Evolutionary conservation across 2,113 vertebrate species (phyloP), one percentile per base, ranked within the genome.

Genomic region (Cyprinodon tularosa): DNA sequence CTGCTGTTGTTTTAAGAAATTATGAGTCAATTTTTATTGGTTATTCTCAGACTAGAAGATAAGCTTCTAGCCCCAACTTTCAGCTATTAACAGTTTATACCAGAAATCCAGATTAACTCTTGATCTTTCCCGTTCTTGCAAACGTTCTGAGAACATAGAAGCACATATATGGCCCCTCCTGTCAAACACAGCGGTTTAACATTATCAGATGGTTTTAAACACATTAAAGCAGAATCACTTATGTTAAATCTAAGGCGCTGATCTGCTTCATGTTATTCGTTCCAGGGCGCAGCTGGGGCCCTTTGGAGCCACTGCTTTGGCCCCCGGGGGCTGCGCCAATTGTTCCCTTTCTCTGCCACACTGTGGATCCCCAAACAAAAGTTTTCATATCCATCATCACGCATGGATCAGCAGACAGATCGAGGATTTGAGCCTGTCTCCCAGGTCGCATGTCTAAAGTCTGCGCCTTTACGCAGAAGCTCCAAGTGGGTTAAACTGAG

Each of bases 251-350:
- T 72, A 64, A 68, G 79, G 80, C 70, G 63, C 39, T 75, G 71
- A 76, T 81, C 76, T 83, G 69, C 59, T 62, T 63, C 59, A 76
- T 88, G 86, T 89, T 91, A 90, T 90, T 80, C 77, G 71, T 44
- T 45, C 66, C 77, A 74, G 77, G 72, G 71, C 73, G 62, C 86
- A 90, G 90, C 83, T 88, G 87, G 76, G 80, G 72, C 29, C 71
- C 76, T 62, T 53, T 29, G 64, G 40, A 81, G 86, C 66, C 66
- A 66, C 57, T 39, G 73, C 0, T 61, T 66, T 72, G 8, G 64
- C 79, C 82, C 66, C 63, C 3, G 37, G 80, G 88, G 88, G 65
- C 62, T 70, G 78, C 48, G 29, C 65, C 82, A 83, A 75, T 89
- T 87, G 83, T 86, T 82, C 80, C 78, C 10, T 22, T 12, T n/a